Conservation (phyloP, 2,113 vertebrate genomes). For the Hippocampus barbouri region DNA sequence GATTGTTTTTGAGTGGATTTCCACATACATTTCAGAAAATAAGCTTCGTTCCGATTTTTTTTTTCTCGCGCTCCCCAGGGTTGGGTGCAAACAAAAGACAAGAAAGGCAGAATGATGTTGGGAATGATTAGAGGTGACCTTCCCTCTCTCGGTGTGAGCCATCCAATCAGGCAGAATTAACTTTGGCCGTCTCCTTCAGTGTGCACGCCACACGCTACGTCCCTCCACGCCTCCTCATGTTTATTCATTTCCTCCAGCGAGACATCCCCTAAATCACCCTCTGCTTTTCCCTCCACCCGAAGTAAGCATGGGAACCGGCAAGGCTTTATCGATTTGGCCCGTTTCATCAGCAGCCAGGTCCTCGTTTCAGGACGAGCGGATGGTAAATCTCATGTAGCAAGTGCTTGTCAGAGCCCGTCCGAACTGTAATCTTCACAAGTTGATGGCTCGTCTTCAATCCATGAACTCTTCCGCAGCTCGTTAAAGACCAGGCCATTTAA, state of each 20-base stretch:
- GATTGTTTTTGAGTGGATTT: not conserved
- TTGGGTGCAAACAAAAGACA: not conserved
- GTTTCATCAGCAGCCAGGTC: constrained; percentile 56
- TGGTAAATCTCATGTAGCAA: constrained; percentile 58
- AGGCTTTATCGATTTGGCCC: constrained; percentile 62
- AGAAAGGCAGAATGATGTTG: constrained; percentile 17
- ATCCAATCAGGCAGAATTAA: constrained; percentile 42
- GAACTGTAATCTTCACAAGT: constrained; percentile 52
- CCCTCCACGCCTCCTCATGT: constrained; percentile 47
- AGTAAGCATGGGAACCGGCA: constrained; percentile 58
- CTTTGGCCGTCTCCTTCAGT: constrained; percentile 53
- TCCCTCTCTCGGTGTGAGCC: constrained; percentile 13
- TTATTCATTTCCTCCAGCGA: constrained; percentile 60
- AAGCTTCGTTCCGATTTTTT: not conserved
- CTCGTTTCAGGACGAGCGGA: constrained; percentile 54
- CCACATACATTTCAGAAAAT: not conserved
- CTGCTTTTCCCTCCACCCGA: not conserved
- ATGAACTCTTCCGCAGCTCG: constrained; percentile 37
- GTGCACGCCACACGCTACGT: constrained; percentile 31
- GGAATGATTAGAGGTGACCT: constrained; percentile 53
- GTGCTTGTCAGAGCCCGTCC: constrained; percentile 51
- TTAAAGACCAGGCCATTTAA: constrained; percentile 34
- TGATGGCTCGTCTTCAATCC: constrained; percentile 57
- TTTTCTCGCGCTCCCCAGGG: too few relatives aligned
- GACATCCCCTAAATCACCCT: constrained; percentile 55